Base-by-base conservation (phyloP, 2,113 vertebrate genomes). In the Zonotrichia leucophrys region DNA sequence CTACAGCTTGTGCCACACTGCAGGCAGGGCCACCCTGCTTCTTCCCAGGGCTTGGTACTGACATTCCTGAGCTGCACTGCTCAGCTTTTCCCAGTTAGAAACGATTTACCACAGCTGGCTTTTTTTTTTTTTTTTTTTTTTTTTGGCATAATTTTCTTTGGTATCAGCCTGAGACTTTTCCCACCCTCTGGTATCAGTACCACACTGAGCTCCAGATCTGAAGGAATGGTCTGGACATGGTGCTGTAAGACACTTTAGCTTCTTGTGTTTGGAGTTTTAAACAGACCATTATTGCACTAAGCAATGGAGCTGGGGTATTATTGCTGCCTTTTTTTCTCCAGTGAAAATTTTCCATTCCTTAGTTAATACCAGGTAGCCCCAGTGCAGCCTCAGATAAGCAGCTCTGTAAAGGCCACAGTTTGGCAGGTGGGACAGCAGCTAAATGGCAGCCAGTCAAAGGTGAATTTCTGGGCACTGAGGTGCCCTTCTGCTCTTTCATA, bases 391-490 rank as follows among this genome's bases (percentile, higher is more conserved):
- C 37, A 83, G 55, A 80, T 69, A 85, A 88, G 42, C 53, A 69
- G 59, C 42, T 80, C 50, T 80, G 67, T 37, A 83, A 88, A 93
- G 72, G 72, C 59, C 63, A 76, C 4, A 2, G 37, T 76, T 49
- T 92, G 67, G 55, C 79, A 95, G 85, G 53, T 92, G 78, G 53
- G 75, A 79, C 49, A 83, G 69, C 70, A 88, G 90, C 42, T 73
- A 94, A 94, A 93, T 79, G 87, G 78, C 92, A 92, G 31, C 44
- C 28, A 83, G 67, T 68, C 66, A 91, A 62, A 87, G 81, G 89
- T 79, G 81, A 75, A 63, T 47, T 81, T 55, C 58, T 64, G 64
- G 44, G 68, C 35, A 44, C 63, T 16, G 35, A 87, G 42, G 47
- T 77, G 59, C 27, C 87, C 33, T 55, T 77, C 50, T 84, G 60